phyloP scores from a whole-genome alignment of 2,888 invertebrate genomes.

The Epinotia nisella region DNA sequence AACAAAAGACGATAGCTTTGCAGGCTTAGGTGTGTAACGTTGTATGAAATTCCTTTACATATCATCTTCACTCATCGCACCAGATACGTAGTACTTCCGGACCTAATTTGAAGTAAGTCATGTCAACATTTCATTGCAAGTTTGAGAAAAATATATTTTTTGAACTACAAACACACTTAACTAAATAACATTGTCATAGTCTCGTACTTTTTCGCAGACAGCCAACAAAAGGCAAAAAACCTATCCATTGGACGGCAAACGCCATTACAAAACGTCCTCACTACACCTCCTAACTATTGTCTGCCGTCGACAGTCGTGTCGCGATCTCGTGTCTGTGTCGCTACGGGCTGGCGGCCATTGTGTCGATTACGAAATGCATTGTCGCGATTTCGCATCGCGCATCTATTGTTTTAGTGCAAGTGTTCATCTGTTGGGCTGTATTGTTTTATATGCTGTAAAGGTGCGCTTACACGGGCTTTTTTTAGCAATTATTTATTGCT shows the following conservation, averaged over 20 bases:
- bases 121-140: too few species aligned
- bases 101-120: too few species aligned
- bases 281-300: neutral
- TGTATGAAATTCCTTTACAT: too few species aligned
- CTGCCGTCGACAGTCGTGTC: neutral
- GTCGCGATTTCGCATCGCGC: constrained; percentile 28
- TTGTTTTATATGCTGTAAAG: neutral
- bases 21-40: too few species aligned
- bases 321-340: constrained; percentile 4
- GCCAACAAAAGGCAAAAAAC: neutral
- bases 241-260: neutral
- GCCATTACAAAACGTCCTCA: neutral
- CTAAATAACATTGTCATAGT: too few species aligned
- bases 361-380: constrained; percentile 28
- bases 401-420: constrained; percentile 17
- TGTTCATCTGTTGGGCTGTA: neutral
- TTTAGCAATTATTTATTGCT: too few species aligned
- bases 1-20: too few species aligned
- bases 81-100: too few species aligned
- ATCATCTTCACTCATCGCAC: too few species aligned
- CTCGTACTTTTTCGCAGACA: neutral
- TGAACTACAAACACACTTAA: too few species aligned
- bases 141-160: too few species aligned
- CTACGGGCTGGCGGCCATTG: constrained; percentile 13
- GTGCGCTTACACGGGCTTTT: too few species aligned